Conservation (phyloP, 2,888 invertebrate species). For the Pogonocherus hispidulus region DNA sequence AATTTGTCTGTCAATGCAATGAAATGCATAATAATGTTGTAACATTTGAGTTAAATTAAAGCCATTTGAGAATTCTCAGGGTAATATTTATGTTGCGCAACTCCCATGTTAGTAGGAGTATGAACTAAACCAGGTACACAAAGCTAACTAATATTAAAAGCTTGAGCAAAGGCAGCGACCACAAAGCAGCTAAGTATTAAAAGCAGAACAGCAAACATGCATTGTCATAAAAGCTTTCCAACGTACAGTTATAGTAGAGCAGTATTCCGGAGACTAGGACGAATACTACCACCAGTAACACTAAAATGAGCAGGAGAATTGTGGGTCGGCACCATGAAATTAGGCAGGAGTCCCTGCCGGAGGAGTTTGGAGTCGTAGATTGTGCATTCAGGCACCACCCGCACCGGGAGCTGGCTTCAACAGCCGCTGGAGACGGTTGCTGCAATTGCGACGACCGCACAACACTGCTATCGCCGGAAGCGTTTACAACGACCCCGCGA, state of each 20-base stretch:
- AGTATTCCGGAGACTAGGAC: conserved; percentile 74
- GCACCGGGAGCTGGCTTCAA: conserved; percentile 43
- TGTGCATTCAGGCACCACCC: conserved; percentile 60
- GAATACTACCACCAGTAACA: conserved; percentile 73
- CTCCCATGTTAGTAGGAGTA: conserved; percentile 13
- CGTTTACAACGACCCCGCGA: conserved; percentile 65
- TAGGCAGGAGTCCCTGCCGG: conserved; percentile 65
- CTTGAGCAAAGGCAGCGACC: conserved; percentile 5
- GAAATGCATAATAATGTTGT: no score
- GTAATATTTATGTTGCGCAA: not conserved
- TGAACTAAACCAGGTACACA: conserved; percentile 27
- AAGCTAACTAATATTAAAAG: conserved; percentile 31
- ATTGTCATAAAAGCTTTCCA: conserved; percentile 40
- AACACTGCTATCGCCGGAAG: conserved; percentile 63
- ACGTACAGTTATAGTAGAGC: conserved; percentile 76
- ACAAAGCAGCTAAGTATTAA: conserved; percentile 28
- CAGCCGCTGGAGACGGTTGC: conserved; percentile 32
- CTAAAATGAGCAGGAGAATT: conserved; percentile 72
- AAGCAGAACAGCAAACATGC: conserved; percentile 32
- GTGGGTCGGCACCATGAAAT: conserved; percentile 73
- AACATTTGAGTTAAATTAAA: no score
- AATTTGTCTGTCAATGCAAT: no score
- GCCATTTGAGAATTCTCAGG: no score
- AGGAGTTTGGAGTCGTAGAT: conserved; percentile 54
- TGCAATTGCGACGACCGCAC: conserved; percentile 53